phyloP scores from a whole-genome alignment of 2,113 vertebrate species.

The Saccopteryx leptura region DNA sequence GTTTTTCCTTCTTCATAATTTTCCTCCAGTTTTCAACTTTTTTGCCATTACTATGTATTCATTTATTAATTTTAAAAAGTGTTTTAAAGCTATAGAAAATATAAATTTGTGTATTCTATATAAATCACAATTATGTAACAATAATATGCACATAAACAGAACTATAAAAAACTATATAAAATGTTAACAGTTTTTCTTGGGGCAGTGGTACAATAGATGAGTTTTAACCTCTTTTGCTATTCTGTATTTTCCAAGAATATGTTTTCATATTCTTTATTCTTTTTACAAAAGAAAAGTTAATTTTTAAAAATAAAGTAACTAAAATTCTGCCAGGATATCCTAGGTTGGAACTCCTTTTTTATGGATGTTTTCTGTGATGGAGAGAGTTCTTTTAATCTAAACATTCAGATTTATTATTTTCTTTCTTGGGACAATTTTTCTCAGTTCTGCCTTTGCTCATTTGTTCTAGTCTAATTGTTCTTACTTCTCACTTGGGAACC shows the following conservation, averaged over 20 bases:
- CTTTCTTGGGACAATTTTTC: background rate
- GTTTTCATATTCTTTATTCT: constrained; percentile 3
- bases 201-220: background rate
- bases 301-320: background rate
- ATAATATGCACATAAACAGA: background rate
- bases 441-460: background rate
- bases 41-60: background rate
- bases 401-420: background rate
- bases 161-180: background rate
- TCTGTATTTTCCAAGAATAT: constrained; percentile 5
- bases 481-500: background rate
- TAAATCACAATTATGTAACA: background rate
- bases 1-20: constrained; percentile 18
- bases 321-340: background rate
- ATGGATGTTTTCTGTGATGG: background rate
- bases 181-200: background rate
- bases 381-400: background rate
- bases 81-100: constrained; percentile 16
- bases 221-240: constrained; percentile 14
- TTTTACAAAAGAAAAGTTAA: constrained; percentile 26
- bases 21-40: background rate
- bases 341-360: background rate
- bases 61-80: constrained; percentile 9
- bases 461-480: background rate
- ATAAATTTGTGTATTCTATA: background rate